A percentile compares a stretch with the other conserved stretches of the same genome.
These are phyloP conservation scores for Allolobophora icterica DNA, from an alignment of 2,888 invertebrate genomes.

Conservation along the genomic window DNA sequence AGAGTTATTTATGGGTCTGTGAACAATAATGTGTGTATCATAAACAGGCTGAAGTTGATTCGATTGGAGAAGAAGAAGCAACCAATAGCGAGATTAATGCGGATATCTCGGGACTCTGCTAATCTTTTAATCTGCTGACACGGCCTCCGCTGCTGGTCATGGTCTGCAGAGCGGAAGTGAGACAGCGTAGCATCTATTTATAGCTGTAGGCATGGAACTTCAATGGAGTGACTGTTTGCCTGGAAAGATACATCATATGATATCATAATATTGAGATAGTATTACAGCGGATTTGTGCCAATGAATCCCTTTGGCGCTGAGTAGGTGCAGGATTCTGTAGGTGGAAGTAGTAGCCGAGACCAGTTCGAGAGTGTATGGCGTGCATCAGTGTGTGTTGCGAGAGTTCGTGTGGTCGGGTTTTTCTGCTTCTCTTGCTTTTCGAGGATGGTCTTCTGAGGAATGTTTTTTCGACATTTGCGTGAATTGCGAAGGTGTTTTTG, in stretches of 20 bases:
- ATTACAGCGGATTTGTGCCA: not conserved
- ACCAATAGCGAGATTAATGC: not conserved
- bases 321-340: not conserved
- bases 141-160: not conserved
- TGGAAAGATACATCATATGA: not conserved
- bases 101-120: not conserved
- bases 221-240: not conserved
- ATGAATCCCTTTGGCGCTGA: not conserved
- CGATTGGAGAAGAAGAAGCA: not conserved
- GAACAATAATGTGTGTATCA: not conserved
- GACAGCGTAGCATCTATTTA: not conserved
- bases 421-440: not conserved
- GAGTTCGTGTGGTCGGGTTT: too few relatives aligned
- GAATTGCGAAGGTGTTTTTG: not conserved
- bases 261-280: conserved; percentile 17
- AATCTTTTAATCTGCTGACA: not conserved
- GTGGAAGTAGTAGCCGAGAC: not conserved
- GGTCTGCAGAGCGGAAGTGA: not conserved
- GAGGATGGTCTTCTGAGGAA: not conserved
- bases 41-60: not conserved
- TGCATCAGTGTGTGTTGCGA: not conserved
- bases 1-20: not conserved
- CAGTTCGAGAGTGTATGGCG: not conserved
- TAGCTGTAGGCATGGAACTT: not conserved
- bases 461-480: not conserved